phyloP scores from a whole-genome alignment of 2,797 vertebrate species.

The Leptodactylus fallax region DNA sequence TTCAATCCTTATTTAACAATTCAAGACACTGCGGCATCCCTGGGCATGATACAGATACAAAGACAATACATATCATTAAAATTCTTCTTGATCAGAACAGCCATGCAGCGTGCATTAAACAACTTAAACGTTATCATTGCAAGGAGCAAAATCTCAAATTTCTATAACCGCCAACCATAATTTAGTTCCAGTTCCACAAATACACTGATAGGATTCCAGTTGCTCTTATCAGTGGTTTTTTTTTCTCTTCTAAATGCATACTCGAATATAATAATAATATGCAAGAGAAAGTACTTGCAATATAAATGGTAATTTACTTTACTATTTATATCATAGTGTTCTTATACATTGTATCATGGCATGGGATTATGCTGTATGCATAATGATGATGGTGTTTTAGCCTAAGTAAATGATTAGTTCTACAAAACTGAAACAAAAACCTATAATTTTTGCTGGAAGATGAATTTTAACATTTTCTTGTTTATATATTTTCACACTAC shows the following conservation, averaged over 20 bases:
- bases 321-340: constrained; percentile 17
- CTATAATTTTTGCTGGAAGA: background rate
- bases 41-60: constrained; percentile 39
- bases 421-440: background rate
- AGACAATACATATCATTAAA: constrained; percentile 51
- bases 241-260: constrained; percentile 15
- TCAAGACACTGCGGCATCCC: constrained; percentile 20
- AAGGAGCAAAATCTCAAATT: constrained; percentile 37
- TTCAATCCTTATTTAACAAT: constrained; percentile 48
- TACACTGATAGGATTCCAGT: constrained; percentile 27
- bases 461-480: no score
- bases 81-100: constrained; percentile 47
- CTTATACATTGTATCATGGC: constrained; percentile 14
- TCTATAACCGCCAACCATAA: constrained; percentile 39
- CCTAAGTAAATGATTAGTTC: background rate
- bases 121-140: constrained; percentile 37
- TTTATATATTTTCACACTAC: background rate
- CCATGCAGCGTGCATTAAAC: constrained; percentile 15
- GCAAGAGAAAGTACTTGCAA: constrained; percentile 21
- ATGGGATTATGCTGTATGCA: background rate
- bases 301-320: constrained; percentile 50
- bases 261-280: constrained; percentile 24
- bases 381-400: background rate
- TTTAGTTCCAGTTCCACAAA: constrained; percentile 28
- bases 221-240: constrained; percentile 46